Percentiles rank a stretch among this genome's conserved stretches.
phyloP scores from a whole-genome alignment of 2,888 invertebrate genomes.

The Patella caerulea region DNA sequence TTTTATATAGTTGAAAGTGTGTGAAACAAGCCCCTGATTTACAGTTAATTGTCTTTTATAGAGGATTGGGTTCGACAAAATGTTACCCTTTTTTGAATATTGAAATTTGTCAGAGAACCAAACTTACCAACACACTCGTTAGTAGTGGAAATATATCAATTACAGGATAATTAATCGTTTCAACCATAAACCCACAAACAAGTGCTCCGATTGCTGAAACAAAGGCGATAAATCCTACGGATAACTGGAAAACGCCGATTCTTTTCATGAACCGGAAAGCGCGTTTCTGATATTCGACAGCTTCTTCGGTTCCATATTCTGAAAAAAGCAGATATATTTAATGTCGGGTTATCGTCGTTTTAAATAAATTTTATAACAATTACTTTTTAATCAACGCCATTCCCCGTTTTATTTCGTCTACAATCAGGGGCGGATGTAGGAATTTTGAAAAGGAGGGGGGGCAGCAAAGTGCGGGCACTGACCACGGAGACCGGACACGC shows the following conservation, averaged over 20 bases:
- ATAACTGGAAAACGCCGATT: neutral
- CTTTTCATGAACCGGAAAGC: neutral
- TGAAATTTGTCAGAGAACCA: neutral
- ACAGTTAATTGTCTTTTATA: too few species aligned
- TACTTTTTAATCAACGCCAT: too few species aligned
- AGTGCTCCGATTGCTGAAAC: neutral
- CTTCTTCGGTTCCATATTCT: neutral
- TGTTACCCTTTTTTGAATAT: neutral
- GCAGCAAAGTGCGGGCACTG: too few species aligned
- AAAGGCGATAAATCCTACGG: neutral
- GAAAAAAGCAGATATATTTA: neutral
- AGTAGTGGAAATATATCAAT: neutral
- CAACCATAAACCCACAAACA: neutral
- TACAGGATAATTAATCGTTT: neutral
- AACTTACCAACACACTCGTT: neutral
- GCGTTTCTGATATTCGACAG: neutral
- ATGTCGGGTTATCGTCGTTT: too few species aligned
- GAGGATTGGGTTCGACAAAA: too few species aligned
- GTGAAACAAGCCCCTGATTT: too few species aligned
- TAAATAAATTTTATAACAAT: too few species aligned
- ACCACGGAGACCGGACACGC: too few species aligned
- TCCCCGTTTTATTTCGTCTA: too few species aligned
- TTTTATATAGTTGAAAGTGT: too few species aligned
- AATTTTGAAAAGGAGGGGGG: too few species aligned
- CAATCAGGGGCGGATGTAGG: too few species aligned